Base-by-base conservation (phyloP, 2,113 vertebrate species). In the Callaeas wilsoni region DNA sequence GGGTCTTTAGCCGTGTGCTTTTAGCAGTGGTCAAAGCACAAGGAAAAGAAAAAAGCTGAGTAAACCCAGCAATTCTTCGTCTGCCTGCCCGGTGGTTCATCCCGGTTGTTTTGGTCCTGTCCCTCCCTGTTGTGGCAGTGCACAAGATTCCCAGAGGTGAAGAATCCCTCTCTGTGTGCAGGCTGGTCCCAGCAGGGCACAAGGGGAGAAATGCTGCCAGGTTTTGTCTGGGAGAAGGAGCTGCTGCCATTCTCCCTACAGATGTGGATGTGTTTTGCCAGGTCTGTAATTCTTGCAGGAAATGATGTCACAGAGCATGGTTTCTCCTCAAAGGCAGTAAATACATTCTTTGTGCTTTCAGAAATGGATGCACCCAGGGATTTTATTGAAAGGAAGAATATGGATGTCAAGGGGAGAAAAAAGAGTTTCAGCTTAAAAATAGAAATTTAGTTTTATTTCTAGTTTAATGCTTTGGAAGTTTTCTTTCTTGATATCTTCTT, bases 341-440 rank as follows among this genome's bases (percentile, higher is more conserved):
- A 37, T 65, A 21, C 20, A 27, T 56, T 18, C 13, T 67, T 63
- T 59, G 32, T 78, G 33, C 52, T 81, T 68, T 62, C 70, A 64
- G 49, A 87, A 90, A 68, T 22, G 25, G 69, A 19, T 75, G 27
- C 3, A 73, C 7, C 3, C 50, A 65, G 49, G 21, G 46, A 56
- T 73, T 84, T 88, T 83, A 44, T 19, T 62, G 59, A 94, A 92
- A 90, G 26, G 25, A 57, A 64, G 37, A 80, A 73, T 49, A 56
- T 0, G 0, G 42, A 84, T 73, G 46, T 53, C 29, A 19, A 1
- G 0, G 3, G 4, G 4, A 6, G 0, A 1, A 4, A 33, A 26
- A n/a, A 22, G 6, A 1, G 7, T 62, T 81, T 50, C 30, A 39
- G 11, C 7, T 63, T 73, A 47, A 71, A 95, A 85, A 47, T 7